Conservation (phyloP, 2,113 vertebrate species). For the Chlorodrepanis virens region DNA sequence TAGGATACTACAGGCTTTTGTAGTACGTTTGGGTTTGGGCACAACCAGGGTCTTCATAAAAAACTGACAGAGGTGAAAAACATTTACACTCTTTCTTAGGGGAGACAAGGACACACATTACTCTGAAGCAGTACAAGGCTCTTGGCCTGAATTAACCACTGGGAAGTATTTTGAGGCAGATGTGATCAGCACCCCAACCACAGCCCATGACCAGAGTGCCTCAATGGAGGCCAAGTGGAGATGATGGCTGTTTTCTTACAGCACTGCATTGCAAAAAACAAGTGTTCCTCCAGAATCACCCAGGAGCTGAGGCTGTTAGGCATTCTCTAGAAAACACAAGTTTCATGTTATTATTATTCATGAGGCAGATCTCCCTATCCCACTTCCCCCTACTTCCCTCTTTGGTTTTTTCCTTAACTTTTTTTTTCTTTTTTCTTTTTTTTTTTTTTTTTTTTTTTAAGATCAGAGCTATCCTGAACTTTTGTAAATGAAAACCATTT, state of each 20-base stretch:
- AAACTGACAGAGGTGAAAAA: neutral
- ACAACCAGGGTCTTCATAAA: neutral
- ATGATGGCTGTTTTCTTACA: fast-evolving
- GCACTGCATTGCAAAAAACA: fast-evolving
- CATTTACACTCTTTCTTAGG: neutral
- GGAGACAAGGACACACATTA: neutral
- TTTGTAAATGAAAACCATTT: conserved; percentile 9
- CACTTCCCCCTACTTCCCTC: neutral
- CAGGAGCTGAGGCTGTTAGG: neutral
- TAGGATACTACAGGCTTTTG: neutral
- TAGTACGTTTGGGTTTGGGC: neutral
- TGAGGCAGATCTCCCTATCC: neutral
- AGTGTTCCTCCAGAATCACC: neutral
- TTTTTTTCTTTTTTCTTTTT: too few relatives aligned
- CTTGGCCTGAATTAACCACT: neutral
- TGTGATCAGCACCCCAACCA: neutral
- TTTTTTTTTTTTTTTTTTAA: neutral
- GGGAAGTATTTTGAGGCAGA: neutral
- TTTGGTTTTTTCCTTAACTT: too few relatives aligned
- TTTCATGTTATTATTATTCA: neutral
- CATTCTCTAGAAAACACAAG: neutral
- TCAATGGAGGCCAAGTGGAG: neutral
- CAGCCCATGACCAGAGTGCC: neutral
- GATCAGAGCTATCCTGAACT: neutral
- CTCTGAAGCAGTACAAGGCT: neutral